These are phyloP conservation scores for Onychomys leucogaster DNA, from an alignment of 2,797 vertebrate species.

Conservation along the genomic window DNA sequence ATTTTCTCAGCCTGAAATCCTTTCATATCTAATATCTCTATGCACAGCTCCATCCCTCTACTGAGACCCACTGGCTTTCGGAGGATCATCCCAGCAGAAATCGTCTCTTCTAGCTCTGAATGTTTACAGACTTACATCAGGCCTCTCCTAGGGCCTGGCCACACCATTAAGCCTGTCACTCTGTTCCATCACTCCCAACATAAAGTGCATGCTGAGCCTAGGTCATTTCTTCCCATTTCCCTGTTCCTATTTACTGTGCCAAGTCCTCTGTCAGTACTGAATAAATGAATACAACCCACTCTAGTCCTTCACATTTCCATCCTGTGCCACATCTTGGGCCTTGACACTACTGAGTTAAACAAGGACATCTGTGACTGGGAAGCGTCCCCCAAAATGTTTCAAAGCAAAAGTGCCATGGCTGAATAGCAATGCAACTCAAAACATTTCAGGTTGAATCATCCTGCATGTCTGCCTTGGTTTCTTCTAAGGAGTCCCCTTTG, in stretches of 20 bases:
- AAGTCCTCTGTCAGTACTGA: slow-evolving; percentile 5
- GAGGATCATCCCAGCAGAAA: background rate
- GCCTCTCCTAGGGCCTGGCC: background rate
- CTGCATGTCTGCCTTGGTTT: background rate
- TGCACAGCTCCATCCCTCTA: background rate
- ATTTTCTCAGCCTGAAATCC: background rate
- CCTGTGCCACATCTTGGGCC: slow-evolving; percentile 49
- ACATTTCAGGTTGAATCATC: background rate
- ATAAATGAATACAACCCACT: slow-evolving; percentile 22
- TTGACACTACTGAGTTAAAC: slow-evolving; percentile 67
- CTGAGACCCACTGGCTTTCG: background rate
- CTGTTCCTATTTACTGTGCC: background rate
- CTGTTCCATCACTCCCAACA: background rate
- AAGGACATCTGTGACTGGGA: background rate
- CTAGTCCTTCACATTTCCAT: slow-evolving; percentile 51
- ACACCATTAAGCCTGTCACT: background rate
- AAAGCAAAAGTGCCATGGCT: slow-evolving; percentile 54
- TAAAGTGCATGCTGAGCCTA: background rate
- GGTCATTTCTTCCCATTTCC: background rate
- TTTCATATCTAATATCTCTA: background rate
- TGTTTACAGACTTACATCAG: background rate
- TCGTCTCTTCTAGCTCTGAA: background rate
- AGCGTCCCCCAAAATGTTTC: background rate
- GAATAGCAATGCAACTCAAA: background rate
- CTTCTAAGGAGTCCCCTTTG: background rate